Base-by-base conservation (phyloP, 2,888 invertebrate species). In the Agonopterix alstromeriana region DNA sequence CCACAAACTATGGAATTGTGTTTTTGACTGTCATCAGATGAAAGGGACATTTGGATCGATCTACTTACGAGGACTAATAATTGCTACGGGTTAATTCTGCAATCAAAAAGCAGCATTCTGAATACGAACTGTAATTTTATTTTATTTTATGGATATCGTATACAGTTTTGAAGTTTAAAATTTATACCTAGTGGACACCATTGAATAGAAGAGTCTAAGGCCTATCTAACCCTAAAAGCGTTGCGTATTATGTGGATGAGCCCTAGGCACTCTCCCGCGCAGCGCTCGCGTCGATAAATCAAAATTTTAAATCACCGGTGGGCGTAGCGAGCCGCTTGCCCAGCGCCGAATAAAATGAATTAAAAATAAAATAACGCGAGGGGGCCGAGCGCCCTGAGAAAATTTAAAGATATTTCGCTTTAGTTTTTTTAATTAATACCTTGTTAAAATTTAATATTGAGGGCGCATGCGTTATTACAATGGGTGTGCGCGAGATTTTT, bases 361-460 rank as follows among this genome's bases (percentile, higher is more conserved):
- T 85, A 83, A 87, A 86, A 87, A 87, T 80, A 86, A 87, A 85
- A 81, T 78, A 78, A 80, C 59, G 60, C 75, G 72, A 79, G 82
- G 81, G 80, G 81, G 79, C 77, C 72, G 70, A 76, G 74, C 77
- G 80, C 74, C 82, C 83, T 86, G 86, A 86, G 86, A 86, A 87
- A 85, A 86, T 81, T 85, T 79, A 80, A 86, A 85, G 73, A 82
- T 78, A 82, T 85, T 87, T 86, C 82, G 87, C 87, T 86, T 88
- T 86, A 84, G 79, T 87, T 87, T 88, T 88, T 87, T 88, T 86
- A 87, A 87, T 88, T 88, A 86, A 87, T 88, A 87, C 88, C 88
- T 88, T 88, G 88, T 88, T 88, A 88, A 88, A 87, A 85, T 87
- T 87, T 87, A 86, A 88, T 88, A 87, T 87, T 81, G 86, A 85